Evolutionary conservation across 2,888 invertebrate genomes (phyloP).

Genomic region (Adelphocoris suturalis): DNA sequence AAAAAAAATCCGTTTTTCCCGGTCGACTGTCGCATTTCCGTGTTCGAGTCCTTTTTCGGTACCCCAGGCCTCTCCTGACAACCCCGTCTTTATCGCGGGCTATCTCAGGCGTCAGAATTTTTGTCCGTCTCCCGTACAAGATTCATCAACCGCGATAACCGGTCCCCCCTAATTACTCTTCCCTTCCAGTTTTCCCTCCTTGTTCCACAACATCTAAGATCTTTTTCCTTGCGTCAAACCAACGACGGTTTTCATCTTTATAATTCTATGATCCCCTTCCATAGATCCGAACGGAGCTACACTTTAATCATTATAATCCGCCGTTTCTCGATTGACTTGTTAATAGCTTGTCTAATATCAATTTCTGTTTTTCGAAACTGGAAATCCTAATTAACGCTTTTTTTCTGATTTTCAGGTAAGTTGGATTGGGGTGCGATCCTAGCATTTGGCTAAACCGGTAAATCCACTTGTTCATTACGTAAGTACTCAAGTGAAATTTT

Average conservation of each 20-base stretch:
- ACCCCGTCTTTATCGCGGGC: not conserved
- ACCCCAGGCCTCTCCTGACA: not conserved
- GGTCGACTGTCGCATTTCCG: not conserved
- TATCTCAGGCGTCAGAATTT: conserved; percentile 40
- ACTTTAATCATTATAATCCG: conserved; percentile 61
- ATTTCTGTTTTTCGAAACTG: conserved; percentile 47
- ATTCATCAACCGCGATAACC: conserved; percentile 9
- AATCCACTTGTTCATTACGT: no score
- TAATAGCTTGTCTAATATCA: conserved; percentile 66
- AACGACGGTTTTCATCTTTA: conserved; percentile 1
- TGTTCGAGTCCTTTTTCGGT: not conserved
- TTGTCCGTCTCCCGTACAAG: conserved; percentile 47
- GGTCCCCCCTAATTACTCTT: conserved; percentile 42
- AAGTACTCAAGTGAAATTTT: no score
- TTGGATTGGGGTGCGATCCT: not conserved
- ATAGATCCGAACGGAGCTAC: not conserved
- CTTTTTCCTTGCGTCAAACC: conserved; percentile 2
- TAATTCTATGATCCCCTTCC: not conserved
- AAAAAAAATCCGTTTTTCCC: not conserved
- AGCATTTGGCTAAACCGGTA: no score
- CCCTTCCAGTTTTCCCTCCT: conserved; percentile 42
- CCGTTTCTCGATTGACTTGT: conserved; percentile 54
- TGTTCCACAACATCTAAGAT: not conserved
- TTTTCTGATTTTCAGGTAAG: conserved; percentile 20
- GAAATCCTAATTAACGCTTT: conserved; percentile 41